Conservation (phyloP, 2,797 vertebrate species). For the Melanotaenia trifasciata region DNA sequence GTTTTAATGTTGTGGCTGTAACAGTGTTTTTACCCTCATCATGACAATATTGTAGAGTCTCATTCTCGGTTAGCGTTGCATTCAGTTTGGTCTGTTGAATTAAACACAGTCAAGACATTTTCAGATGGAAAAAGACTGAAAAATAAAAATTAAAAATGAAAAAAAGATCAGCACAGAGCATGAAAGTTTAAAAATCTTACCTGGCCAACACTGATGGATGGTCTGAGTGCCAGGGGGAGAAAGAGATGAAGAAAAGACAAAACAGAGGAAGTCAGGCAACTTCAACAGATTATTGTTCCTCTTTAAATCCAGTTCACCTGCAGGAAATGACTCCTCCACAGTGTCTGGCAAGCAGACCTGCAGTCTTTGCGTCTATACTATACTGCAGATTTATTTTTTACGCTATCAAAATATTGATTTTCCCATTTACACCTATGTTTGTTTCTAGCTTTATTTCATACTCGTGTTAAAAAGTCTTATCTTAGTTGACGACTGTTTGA, state of each 20-base stretch:
- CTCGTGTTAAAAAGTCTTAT: slow-evolving; percentile 3
- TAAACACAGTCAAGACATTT: slow-evolving; percentile 39
- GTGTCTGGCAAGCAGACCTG: slow-evolving; percentile 31
- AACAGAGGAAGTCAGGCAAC: slow-evolving; percentile 14
- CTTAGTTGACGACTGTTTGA: not conserved
- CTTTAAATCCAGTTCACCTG: slow-evolving; percentile 44
- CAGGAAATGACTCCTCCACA: slow-evolving; percentile 8
- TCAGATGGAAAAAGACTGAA: not conserved
- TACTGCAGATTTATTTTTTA: slow-evolving; percentile 17
- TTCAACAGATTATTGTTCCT: not conserved
- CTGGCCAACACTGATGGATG: slow-evolving; percentile 80
- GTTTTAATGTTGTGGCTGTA: not conserved
- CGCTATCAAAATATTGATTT: slow-evolving; percentile 29
- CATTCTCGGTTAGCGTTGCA: slow-evolving; percentile 33
- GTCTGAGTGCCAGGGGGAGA: slow-evolving; percentile 75
- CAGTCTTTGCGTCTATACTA: slow-evolving; percentile 5
- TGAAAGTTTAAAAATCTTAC: slow-evolving; percentile 76
- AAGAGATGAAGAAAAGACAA: slow-evolving; percentile 7
- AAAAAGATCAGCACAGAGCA: not conserved
- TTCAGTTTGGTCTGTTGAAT: slow-evolving; percentile 79
- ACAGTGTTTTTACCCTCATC: slow-evolving; percentile 57
- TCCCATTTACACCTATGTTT: slow-evolving; percentile 3
- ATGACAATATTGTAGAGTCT: slow-evolving; percentile 46
- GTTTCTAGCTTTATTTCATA: slow-evolving; percentile 4
- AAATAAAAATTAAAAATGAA: too few relatives aligned